A percentile compares a stretch with the other conserved stretches of the same genome.
Evolutionary conservation across 2,888 invertebrate species (phyloP).

Genomic region (Blera fallax): DNA sequence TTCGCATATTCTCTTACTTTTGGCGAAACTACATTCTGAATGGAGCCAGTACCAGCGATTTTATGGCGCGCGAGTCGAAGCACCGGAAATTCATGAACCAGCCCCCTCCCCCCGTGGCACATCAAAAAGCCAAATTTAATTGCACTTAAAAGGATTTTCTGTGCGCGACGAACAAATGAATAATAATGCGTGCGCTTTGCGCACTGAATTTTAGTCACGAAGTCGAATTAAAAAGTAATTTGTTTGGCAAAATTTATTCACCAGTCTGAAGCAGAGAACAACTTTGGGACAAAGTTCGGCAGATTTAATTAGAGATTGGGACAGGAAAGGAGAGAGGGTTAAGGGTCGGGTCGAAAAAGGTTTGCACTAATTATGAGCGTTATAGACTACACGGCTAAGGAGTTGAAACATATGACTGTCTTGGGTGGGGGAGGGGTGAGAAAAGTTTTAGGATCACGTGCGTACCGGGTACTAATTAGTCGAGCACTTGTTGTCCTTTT

Average conservation of each 20-base stretch:
- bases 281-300: conserved; percentile 57
- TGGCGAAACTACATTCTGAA: not conserved
- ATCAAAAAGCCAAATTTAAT: conserved; percentile 71
- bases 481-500: conserved; percentile 37
- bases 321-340: not conserved
- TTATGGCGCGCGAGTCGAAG: conserved; percentile 24
- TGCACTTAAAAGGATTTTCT: conserved; percentile 69
- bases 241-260: conserved; percentile 59
- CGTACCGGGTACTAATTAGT: conserved; percentile 41
- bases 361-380: conserved; percentile 45
- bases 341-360: conserved; percentile 13
- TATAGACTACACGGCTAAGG: conserved; percentile 26
- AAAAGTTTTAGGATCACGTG: conserved; percentile 38
- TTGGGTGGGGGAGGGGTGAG: not conserved
- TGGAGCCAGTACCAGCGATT: conserved; percentile 1
- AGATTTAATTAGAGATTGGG: conserved; percentile 67
- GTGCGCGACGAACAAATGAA: conserved; percentile 57
- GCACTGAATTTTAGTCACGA: conserved; percentile 68
- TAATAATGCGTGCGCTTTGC: conserved; percentile 64
- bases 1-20: conserved; percentile 21
- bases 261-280: not conserved
- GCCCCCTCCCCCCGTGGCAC: no score
- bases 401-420: conserved; percentile 19
- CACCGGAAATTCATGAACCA: conserved; percentile 46
- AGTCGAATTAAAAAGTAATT: conserved; percentile 70